Percentiles rank a stretch among this genome's conserved stretches.
Conservation (phyloP, 2,797 vertebrate genomes). For the Gobio occitaniae region DNA sequence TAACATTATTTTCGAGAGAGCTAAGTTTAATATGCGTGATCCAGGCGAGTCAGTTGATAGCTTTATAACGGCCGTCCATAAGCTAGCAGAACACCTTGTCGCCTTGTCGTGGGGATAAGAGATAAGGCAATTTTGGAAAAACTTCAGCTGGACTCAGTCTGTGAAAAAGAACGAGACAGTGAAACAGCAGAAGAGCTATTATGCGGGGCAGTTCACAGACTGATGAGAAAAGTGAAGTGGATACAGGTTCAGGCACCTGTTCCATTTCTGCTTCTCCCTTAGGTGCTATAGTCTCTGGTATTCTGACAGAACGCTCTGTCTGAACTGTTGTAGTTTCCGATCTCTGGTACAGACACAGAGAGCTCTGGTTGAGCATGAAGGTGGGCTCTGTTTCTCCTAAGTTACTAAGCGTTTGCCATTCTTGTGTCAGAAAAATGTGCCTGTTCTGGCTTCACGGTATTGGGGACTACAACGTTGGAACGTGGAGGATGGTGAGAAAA, state of each 20-base stretch:
- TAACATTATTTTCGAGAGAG: neutral
- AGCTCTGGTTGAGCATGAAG: too few species aligned
- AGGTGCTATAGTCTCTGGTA: too few species aligned
- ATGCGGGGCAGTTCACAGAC: neutral
- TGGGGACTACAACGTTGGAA: neutral
- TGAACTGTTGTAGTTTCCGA: too few species aligned
- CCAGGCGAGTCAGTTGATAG: neutral
- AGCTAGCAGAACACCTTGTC: neutral
- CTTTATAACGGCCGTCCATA: neutral
- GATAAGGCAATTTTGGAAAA: conserved; percentile 1
- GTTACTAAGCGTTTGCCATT: neutral
- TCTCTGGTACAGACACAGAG: too few species aligned
- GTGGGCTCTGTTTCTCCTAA: too few species aligned
- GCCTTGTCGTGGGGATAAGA: neutral
- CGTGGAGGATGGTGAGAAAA: too few species aligned
- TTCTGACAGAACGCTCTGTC: too few species aligned
- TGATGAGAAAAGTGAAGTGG: neutral
- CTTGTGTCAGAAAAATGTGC: neutral
- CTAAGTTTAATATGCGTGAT: neutral
- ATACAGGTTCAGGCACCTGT: neutral
- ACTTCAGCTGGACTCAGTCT: neutral
- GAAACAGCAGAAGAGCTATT: neutral
- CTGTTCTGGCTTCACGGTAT: neutral
- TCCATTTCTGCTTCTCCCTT: too few species aligned
- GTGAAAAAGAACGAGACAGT: neutral